Base-by-base conservation (phyloP, 2,797 vertebrate species). In the Gymnothorax javanicus region DNA sequence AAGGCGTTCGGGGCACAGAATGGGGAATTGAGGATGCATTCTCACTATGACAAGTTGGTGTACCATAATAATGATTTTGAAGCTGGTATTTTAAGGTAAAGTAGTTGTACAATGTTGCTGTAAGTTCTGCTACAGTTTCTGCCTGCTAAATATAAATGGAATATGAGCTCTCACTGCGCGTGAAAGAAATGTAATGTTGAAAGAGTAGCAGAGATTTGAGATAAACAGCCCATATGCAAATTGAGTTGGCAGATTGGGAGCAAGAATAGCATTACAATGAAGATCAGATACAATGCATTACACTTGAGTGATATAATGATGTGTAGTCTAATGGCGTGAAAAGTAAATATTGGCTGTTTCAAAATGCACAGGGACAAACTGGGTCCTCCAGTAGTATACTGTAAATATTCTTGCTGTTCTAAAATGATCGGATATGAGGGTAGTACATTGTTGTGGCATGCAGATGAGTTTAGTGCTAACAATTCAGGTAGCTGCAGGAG, bases 401-500 rank as follows among this genome's bases (percentile, higher is more conserved):
- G n/a, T 52, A 81, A 52, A 81, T 54, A 81, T 52, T 81, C 50
- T 56, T 11, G 23, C 52, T 23, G 27, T 81, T 81, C 56, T 54
- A 52, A 20, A 81, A 81, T n/a, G 23, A 50, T 43, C 12, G 8
- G 77, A n/a, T 81, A n/a, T 54, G 77, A 81, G 52, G 56, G 20
- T 15, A 11, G 52, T 81, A 43, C 20, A 54, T 56, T 56, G 77
- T 81, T 23, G 56, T 54, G 56, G 82, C 84, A 84, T 13, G 6
- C 82, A 62, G 87, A 86, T 86, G 84, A 20, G 71, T 86, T 69
- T 86, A 81, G 17, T 17, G n/a, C 50, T 77, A 86, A 81, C 87
- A 88, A 91, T 91, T 86, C 84, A 1, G 85, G 4, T 1, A 88
- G 79, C 85, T 85, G 20, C 60, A 62, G 25, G 54, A 94, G 94